A percentile compares a stretch with the other conserved stretches of the same genome.
Evolutionary conservation across 2,797 vertebrate species (phyloP).

Genomic region (Ctenopoma kingsleyae): DNA sequence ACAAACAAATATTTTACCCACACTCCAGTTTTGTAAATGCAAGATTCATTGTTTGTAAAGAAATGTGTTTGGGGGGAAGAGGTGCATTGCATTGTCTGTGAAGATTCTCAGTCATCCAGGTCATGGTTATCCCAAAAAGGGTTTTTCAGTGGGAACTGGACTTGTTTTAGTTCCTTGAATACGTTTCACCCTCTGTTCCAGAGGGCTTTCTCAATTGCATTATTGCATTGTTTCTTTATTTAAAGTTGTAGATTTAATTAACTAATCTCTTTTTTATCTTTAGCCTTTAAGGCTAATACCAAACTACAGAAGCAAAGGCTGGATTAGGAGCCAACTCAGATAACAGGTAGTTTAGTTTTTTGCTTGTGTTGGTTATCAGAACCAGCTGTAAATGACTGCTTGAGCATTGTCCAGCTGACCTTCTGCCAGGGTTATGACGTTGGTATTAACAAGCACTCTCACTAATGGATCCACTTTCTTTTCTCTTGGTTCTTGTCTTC

Average conservation of each 20-base stretch:
- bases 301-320: neutral
- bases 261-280: neutral
- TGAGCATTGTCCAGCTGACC: constrained; percentile 43
- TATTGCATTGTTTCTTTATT: neutral
- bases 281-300: neutral
- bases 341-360: constrained; percentile 1
- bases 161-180: too few relatives aligned
- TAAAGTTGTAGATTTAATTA: neutral
- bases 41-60: neutral
- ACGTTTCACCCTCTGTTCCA: too few relatives aligned
- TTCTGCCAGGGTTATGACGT: constrained; percentile 39
- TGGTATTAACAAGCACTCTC: constrained; percentile 53
- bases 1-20: neutral
- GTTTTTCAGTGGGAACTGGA: too few relatives aligned
- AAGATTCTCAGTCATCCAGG: too few relatives aligned
- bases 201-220: too few relatives aligned
- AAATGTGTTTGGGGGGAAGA: neutral
- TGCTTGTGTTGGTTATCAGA: constrained; percentile 1
- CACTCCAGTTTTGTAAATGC: neutral
- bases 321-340: constrained; percentile 19
- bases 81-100: too few relatives aligned
- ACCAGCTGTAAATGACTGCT: neutral
- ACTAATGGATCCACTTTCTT: constrained; percentile 69
- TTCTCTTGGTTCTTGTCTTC: constrained; percentile 28
- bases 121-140: too few relatives aligned